Evolutionary conservation across 1,140 invertebrate species (phyloP).

Genomic region (Brachionus rotundiformis): DNA sequence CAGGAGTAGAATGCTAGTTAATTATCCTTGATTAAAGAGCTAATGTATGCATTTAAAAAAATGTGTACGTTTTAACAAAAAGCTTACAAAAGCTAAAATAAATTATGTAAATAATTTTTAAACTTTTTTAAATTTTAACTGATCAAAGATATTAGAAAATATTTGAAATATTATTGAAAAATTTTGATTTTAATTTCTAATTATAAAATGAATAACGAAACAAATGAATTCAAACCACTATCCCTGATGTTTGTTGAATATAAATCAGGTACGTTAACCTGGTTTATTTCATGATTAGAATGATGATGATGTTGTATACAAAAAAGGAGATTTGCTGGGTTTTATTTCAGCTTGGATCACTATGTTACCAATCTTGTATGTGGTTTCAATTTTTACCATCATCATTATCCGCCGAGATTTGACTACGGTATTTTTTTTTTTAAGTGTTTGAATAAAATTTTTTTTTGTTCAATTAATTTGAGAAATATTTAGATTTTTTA

Average conservation of each 20-base stretch:
- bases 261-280: neutral
- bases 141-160: no score
- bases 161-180: neutral
- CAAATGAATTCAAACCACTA: constrained; percentile 3
- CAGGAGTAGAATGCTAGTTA: neutral
- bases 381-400: constrained; percentile 77
- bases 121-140: neutral
- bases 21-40: neutral
- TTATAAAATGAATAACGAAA: constrained; percentile 14
- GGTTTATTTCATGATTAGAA: neutral
- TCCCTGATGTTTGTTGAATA: constrained; percentile 48
- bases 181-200: neutral
- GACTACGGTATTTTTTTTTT: constrained; percentile 87
- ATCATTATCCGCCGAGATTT: constrained; percentile 85
- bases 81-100: neutral
- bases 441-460: no score
- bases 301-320: neutral
- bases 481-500: constrained; percentile 75
- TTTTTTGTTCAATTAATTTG: neutral
- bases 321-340: constrained; percentile 74
- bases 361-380: constrained; percentile 78
- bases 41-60: neutral
- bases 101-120: neutral
- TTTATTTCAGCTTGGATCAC: constrained; percentile 78
- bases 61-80: neutral